phyloP scores from a whole-genome alignment of 2,888 invertebrate genomes.

The Ferdinandea cuprea region DNA sequence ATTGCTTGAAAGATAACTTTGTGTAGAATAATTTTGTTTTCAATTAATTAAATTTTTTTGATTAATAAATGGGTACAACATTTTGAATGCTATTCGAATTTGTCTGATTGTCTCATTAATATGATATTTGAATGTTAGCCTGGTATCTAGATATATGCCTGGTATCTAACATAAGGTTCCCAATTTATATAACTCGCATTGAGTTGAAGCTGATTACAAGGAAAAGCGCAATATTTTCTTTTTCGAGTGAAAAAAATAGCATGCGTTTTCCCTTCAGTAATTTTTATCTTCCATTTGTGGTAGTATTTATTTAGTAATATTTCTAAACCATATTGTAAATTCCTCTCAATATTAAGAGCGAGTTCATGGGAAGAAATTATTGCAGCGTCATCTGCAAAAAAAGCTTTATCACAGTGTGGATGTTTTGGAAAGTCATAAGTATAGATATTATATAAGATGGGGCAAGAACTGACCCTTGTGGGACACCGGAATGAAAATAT shows the following conservation, averaged over 20 bases:
- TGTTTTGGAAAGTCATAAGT: not conserved
- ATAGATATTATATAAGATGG: not conserved
- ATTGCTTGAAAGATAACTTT: too few species aligned
- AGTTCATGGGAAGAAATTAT: constrained; percentile 14
- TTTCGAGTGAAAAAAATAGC: constrained; percentile 6
- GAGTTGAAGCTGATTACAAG: not conserved
- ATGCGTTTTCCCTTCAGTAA: not conserved
- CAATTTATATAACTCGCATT: not conserved
- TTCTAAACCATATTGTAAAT: not conserved
- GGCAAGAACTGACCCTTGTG: too few species aligned
- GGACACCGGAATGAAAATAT: too few species aligned
- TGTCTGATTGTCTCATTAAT: too few species aligned
- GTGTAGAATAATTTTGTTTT: too few species aligned
- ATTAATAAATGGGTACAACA: too few species aligned
- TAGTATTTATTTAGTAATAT: constrained; percentile 8
- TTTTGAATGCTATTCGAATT: too few species aligned
- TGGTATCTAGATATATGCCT: too few species aligned
- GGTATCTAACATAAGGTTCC: not conserved
- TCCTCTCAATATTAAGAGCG: constrained; percentile 6
- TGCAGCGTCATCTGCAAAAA: constrained; percentile 9
- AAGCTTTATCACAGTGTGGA: not conserved
- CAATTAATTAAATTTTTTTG: too few species aligned
- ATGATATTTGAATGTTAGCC: too few species aligned
- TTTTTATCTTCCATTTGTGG: constrained; percentile 6
- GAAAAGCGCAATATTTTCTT: constrained; percentile 4